These are phyloP conservation scores for Tethea ocularis DNA, from an alignment of 2,888 invertebrate genomes.

Conservation along the genomic window DNA sequence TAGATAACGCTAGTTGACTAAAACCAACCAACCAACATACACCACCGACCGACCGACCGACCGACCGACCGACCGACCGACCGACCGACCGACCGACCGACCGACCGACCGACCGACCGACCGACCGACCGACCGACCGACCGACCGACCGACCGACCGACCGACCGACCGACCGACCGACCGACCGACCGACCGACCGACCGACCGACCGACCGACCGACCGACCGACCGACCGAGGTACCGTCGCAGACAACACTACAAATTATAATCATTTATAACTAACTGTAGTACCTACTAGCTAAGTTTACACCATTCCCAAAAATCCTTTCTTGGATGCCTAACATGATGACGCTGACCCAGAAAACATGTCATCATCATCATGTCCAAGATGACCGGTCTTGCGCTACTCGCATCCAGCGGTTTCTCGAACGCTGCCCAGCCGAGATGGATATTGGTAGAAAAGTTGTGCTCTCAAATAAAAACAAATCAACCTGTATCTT, in stretches of 20 bases:
- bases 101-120: conserved; percentile 13
- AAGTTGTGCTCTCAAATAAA: no score
- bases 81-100: conserved; percentile 1
- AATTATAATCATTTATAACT: not conserved
- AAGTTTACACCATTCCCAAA: no score
- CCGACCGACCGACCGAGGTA: not conserved
- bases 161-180: conserved; percentile 16
- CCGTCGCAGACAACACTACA: not conserved
- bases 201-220: conserved; percentile 16
- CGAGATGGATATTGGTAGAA: no score
- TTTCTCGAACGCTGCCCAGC: no score
- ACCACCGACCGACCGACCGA: not conserved
- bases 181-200: not conserved
- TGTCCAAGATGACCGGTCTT: no score
- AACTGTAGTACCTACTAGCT: no score
- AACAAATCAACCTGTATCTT: no score
- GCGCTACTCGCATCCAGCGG: no score
- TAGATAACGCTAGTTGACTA: conserved; percentile 51
- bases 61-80: conserved; percentile 15
- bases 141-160: not conserved
- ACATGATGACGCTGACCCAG: no score
- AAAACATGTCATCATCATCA: no score
- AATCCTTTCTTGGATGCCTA: no score
- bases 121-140: conserved; percentile 15
- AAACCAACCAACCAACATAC: conserved; percentile 16